Percentiles rank a stretch among this genome's conserved stretches.
Conservation (phyloP, 1,140 invertebrate genomes). For the Yoshiicerus persimilis region DNA sequence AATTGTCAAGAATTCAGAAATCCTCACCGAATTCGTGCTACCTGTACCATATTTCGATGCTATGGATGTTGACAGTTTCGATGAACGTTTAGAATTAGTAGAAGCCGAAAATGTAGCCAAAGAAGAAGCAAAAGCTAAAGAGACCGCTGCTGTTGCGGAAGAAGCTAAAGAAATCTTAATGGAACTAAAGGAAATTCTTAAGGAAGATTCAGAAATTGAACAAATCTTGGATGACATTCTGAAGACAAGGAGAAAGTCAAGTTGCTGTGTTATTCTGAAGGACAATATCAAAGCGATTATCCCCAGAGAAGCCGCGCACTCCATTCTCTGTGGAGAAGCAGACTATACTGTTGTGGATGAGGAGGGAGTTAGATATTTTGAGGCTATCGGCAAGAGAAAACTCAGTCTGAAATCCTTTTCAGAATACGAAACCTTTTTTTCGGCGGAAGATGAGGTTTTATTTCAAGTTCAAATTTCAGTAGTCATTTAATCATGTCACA, state of each 20-base stretch:
- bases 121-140: not conserved
- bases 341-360: conserved; percentile 76
- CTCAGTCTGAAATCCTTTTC: conserved; percentile 25
- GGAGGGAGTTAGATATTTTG: conserved; percentile 72
- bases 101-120: not conserved
- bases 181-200: not conserved
- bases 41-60: not conserved
- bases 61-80: not conserved
- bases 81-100: not conserved
- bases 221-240: conserved; percentile 47
- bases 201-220: conserved; percentile 33
- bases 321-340: conserved; percentile 71
- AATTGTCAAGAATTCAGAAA: not conserved
- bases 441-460: not conserved
- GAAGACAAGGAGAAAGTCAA: conserved; percentile 18
- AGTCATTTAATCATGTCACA: not conserved
- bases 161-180: not conserved
- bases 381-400: conserved; percentile 59
- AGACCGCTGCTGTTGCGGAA: not conserved
- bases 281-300: conserved; percentile 74
- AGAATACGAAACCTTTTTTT: not conserved
- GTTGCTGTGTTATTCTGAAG: conserved; percentile 66
- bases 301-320: conserved; percentile 69
- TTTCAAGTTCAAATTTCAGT: not conserved
- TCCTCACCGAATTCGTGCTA: not conserved